Conservation (phyloP, 1,140 invertebrate genomes). For the Belonocnema kinseyi region DNA sequence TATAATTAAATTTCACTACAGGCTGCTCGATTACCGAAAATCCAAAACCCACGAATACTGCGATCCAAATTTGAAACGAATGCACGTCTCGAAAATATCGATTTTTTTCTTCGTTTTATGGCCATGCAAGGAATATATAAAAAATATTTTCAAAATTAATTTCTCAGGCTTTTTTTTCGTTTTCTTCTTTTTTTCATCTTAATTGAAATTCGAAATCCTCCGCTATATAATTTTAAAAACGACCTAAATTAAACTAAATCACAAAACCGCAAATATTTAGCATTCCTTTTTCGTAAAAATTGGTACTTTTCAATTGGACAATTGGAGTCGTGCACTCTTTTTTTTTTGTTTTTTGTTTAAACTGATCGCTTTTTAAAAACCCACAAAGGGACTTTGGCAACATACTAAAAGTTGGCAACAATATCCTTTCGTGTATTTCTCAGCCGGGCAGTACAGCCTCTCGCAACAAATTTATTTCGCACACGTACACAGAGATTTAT, state of each 20-base stretch:
- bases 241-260: not conserved
- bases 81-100: constrained; percentile 25
- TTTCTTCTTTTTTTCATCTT: too few species aligned
- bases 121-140: not conserved
- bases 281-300: too few species aligned
- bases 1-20: constrained; percentile 38
- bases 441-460: constrained; percentile 64
- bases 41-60: not conserved
- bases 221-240: constrained; percentile 26
- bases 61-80: constrained; percentile 9
- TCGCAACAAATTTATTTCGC: constrained; percentile 43
- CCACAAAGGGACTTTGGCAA: constrained; percentile 68
- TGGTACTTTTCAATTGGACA: not conserved
- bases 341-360: not conserved
- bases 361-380: constrained; percentile 53
- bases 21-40: not conserved
- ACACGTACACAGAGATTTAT: constrained; percentile 30
- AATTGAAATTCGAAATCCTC: not conserved
- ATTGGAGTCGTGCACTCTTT: constrained; percentile 37
- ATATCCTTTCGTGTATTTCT: constrained; percentile 51
- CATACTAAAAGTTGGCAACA: constrained; percentile 67
- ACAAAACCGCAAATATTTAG: too few species aligned
- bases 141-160: not conserved
- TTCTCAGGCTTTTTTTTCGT: not conserved
- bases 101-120: not conserved